Conservation (phyloP, 2,113 vertebrate genomes). For the Hylia prasina region DNA sequence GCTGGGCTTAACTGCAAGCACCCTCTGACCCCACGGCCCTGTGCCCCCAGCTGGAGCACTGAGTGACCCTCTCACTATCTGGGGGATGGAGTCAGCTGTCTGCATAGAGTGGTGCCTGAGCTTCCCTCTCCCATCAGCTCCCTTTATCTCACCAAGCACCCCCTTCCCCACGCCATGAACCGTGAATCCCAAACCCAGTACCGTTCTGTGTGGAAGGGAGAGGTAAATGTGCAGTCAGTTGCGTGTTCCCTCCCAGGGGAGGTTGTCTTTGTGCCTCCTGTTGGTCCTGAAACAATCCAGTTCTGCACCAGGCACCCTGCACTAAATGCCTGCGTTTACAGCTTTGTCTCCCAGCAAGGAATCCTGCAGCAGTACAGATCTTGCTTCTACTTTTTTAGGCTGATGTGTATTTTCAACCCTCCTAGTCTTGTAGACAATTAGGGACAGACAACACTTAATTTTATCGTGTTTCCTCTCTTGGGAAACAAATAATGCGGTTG, state of each 20-base stretch:
- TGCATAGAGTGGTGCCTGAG: slow-evolving; percentile 13
- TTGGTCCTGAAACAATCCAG: slow-evolving; percentile 56
- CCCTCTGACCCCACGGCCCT: rapidly evolving
- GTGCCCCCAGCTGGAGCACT: neutral
- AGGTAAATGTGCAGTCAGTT: slow-evolving; percentile 57
- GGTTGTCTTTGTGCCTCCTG: slow-evolving; percentile 60
- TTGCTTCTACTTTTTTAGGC: slow-evolving; percentile 68
- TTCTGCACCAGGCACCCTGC: slow-evolving; percentile 62
- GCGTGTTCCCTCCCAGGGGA: slow-evolving; percentile 7
- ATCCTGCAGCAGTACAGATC: slow-evolving; percentile 63
- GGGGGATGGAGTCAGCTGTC: neutral
- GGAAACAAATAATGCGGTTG: slow-evolving; percentile 10
- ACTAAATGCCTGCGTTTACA: slow-evolving; percentile 55
- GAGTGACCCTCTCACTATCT: neutral
- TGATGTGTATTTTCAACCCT: slow-evolving; percentile 57
- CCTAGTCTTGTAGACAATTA: slow-evolving; percentile 46
- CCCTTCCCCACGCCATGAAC: neutral
- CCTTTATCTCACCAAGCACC: neutral
- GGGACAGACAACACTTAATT: slow-evolving; percentile 23
- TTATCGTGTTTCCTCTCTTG: neutral
- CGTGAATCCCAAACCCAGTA: neutral
- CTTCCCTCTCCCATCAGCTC: slow-evolving; percentile 2
- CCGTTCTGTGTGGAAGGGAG: neutral
- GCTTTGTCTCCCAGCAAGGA: slow-evolving; percentile 55
- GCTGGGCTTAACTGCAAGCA: neutral